Evolutionary conservation across 2,797 vertebrate genomes (phyloP).

Genomic region (Alectoris magna): DNA sequence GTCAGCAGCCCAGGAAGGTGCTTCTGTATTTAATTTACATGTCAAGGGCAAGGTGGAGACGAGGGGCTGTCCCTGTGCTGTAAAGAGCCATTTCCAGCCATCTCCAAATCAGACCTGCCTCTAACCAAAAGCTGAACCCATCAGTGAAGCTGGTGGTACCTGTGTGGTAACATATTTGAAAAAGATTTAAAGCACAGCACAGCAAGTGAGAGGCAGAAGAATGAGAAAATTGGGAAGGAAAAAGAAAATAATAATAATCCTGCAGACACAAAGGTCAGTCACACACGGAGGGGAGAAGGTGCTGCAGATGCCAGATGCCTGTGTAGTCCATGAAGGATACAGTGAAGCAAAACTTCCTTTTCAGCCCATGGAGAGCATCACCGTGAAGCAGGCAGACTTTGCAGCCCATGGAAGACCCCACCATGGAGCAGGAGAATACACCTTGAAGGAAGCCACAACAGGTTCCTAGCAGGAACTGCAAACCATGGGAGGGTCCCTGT

Average conservation of each 20-base stretch:
- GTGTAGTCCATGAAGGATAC: not conserved
- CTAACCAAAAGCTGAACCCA: not conserved
- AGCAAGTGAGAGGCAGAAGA: not conserved
- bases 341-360: not conserved
- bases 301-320: not conserved
- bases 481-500: too few species aligned
- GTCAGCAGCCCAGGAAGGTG: not conserved
- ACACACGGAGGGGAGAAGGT: not conserved
- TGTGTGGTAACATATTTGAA: not conserved
- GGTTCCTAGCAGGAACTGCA: not conserved
- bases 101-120: accelerated
- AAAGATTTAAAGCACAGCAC: not conserved
- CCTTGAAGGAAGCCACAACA: too few species aligned
- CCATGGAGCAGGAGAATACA: not conserved
- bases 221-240: not conserved
- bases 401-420: not conserved
- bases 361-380: not conserved
- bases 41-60: not conserved
- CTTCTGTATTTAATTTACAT: not conserved
- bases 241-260: not conserved
- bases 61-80: not conserved
- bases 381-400: not conserved
- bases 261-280: not conserved
- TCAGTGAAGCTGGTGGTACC: not conserved
- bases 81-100: not conserved